Base-by-base conservation (phyloP, 2,888 invertebrate species). In the Ophion obscuratus region DNA sequence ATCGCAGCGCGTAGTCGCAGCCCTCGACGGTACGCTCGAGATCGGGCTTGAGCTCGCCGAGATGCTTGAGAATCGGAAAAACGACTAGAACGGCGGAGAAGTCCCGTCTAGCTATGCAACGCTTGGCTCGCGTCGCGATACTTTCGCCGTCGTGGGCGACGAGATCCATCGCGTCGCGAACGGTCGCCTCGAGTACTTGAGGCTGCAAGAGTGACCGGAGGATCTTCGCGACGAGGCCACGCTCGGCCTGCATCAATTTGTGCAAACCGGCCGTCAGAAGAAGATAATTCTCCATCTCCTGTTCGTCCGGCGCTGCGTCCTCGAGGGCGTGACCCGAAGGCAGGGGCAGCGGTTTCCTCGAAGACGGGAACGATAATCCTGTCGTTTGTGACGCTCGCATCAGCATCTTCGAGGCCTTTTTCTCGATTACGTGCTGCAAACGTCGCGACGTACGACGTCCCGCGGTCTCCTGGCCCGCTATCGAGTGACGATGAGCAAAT, bases 101-200 rank as follows among this genome's bases (percentile, higher is more conserved):
- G 91, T 98, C 97, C 89, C 97, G 97, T 74, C 96, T 95, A 2
- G 96, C 95, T 81, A 97, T 97, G 91, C 97, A 97, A 88, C 97
- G 96, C 91, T 97, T 96, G 0, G 97, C 97, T 89, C 97, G 95
- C 3, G 96, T 95, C 0, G 97, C 97, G 83, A 98, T 97, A 87
- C 96, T 96, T 95, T 98, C 98, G 3, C 98, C 98, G 93, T 98
- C 98, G 89, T 96, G 96, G 0, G 97, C 97, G 20, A 99, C 96
- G 81, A 97, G 95, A 87, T 97, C 97, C 95, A 99, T 96, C 74
- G 98, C 97, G 92, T 97, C 97, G 88, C 96, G 96, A 10, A 98
- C 97, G 86, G 99, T 96, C 64, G 96, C 96, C 88, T 97, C 97
- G 92, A 99, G 97, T 9, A 98, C 97, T 89, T 97, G 96, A 47